Evolutionary conservation across 1,140 invertebrate genomes (phyloP).

Genomic region (Lepeophtheirus salmonis): DNA sequence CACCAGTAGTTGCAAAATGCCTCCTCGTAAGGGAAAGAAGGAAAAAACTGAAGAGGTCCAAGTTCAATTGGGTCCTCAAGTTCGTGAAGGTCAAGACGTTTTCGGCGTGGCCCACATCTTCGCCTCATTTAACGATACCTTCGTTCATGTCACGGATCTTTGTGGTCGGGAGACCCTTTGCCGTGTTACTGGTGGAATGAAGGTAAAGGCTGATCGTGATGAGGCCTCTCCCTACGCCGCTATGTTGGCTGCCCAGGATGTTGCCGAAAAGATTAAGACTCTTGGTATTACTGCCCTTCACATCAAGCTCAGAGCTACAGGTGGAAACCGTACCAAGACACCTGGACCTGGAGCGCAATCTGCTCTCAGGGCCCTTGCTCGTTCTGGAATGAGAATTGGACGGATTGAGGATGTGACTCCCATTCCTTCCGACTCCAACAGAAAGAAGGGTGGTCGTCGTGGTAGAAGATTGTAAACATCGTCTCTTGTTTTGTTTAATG

Average conservation of each 20-base stretch:
- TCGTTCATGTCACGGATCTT: constrained; percentile 97
- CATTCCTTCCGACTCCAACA: constrained; percentile 93
- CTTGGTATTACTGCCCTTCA: constrained; percentile 93
- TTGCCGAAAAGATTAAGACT: constrained; percentile 92
- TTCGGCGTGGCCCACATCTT: constrained; percentile 99
- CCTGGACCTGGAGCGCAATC: constrained; percentile 97
- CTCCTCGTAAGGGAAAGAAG: constrained; percentile 87
- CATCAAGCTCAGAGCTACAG: constrained; percentile 92
- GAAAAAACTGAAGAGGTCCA: constrained; percentile 81
- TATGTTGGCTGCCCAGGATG: constrained; percentile 99
- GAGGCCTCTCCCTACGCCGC: constrained; percentile 98
- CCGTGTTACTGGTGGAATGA: constrained; percentile 97
- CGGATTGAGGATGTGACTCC: constrained; percentile 98
- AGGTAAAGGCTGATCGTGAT: constrained; percentile 98
- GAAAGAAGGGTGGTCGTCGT: constrained; percentile 97
- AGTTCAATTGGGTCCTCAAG: constrained; percentile 87
- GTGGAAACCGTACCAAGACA: constrained; percentile 93
- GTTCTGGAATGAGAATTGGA: constrained; percentile 98
- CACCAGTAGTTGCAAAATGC: too few species aligned
- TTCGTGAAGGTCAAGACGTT: constrained; percentile 86
- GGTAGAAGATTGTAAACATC: constrained; percentile 80
- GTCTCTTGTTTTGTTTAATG: background rate
- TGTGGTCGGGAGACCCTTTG: constrained; percentile 45
- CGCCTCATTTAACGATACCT: constrained; percentile 98
- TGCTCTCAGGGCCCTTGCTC: constrained; percentile 85